phyloP scores from a whole-genome alignment of 2,888 invertebrate genomes.

The Hypselothyrea guttata region DNA sequence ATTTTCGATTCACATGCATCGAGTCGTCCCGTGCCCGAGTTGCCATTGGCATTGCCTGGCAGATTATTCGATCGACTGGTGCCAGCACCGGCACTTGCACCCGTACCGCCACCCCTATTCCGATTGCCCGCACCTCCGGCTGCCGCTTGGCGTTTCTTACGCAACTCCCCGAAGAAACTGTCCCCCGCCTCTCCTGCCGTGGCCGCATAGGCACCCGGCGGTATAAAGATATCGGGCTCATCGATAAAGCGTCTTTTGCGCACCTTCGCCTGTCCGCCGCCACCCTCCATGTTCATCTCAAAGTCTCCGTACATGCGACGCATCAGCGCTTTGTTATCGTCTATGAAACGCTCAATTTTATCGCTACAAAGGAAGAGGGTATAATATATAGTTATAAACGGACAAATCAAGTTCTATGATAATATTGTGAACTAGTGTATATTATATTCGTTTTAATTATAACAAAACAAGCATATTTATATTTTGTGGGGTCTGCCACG shows the following conservation, averaged over 20 bases:
- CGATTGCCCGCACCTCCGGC: constrained; percentile 57
- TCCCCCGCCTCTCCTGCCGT: constrained; percentile 83
- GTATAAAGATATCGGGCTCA: constrained; percentile 81
- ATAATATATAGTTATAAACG: neutral
- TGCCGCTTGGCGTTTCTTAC: constrained; percentile 84
- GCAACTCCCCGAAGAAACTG: constrained; percentile 84
- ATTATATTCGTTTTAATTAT: no score
- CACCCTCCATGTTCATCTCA: constrained; percentile 84
- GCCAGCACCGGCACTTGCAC: constrained; percentile 17
- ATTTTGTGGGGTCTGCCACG: no score
- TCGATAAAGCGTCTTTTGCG: constrained; percentile 81
- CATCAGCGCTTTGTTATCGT: constrained; percentile 96
- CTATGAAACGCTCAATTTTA: constrained; percentile 94
- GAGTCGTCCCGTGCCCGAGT: constrained; percentile 84
- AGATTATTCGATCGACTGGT: constrained; percentile 24
- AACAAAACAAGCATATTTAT: no score
- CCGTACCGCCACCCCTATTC: constrained; percentile 44
- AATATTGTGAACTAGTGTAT: no score
- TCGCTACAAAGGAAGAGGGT: constrained; percentile 84
- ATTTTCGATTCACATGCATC: constrained; percentile 96
- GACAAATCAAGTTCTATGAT: neutral
- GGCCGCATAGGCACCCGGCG: constrained; percentile 84
- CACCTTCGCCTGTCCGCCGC: constrained; percentile 82
- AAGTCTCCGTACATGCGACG: constrained; percentile 97
- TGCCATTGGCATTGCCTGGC: constrained; percentile 52